Conservation (phyloP, 2,113 vertebrate species). For the Oriolus oriolus region DNA sequence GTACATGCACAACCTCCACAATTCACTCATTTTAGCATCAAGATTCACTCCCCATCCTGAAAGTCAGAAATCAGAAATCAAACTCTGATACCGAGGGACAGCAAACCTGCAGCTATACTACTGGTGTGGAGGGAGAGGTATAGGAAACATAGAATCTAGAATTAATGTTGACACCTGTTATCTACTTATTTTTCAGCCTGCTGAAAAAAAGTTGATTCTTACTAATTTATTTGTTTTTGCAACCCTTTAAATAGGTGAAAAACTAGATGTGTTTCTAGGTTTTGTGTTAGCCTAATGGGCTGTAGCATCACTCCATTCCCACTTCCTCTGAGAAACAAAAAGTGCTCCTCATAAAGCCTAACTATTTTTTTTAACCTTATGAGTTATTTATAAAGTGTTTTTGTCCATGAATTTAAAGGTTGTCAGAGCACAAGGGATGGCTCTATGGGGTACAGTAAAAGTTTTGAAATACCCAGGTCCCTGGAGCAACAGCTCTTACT, state of each 20-base stretch:
- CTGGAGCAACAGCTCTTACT: not conserved
- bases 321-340: not conserved
- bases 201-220: not conserved
- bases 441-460: not conserved
- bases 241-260: not conserved
- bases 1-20: accelerated
- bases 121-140: accelerated
- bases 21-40: not conserved
- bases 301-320: not conserved
- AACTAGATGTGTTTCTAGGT: not conserved
- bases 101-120: not conserved
- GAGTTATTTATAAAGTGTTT: not conserved
- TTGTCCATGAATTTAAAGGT: not conserved
- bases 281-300: not conserved
- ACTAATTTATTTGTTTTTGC: not conserved
- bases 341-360: not conserved
- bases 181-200: not conserved
- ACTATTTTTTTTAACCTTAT: not conserved
- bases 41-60: not conserved
- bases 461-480: not conserved
- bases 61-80: not conserved
- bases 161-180: not conserved
- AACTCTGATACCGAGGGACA: not conserved
- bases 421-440: not conserved
- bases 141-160: not conserved